A percentile compares a stretch with the other conserved stretches of the same genome.
phyloP scores from a whole-genome alignment of 2,888 invertebrate species.

The Cremastinae sp. region DNA sequence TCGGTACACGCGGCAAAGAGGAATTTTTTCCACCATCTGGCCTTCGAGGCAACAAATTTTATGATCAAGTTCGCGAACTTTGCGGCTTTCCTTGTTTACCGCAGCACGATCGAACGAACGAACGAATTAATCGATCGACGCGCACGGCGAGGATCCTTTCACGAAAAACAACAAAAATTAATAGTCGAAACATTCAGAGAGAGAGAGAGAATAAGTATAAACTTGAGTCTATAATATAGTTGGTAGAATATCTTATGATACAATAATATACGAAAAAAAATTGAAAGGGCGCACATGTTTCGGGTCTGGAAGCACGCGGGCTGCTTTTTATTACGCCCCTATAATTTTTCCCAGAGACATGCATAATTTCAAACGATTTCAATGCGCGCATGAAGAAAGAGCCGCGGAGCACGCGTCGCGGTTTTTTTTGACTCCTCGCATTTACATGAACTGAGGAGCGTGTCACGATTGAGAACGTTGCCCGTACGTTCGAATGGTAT shows the following conservation, averaged over 20 bases:
- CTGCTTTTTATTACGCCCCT: not conserved
- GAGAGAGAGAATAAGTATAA: constrained; percentile 40
- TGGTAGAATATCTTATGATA: too few relatives aligned
- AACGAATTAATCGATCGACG: constrained; percentile 49
- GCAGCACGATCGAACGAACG: too few relatives aligned
- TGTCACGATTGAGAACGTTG: constrained; percentile 52
- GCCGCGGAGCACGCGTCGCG: constrained; percentile 22
- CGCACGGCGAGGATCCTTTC: not conserved
- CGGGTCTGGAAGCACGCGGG: not conserved
- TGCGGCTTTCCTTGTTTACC: constrained; percentile 47
- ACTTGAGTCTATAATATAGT: too few relatives aligned
- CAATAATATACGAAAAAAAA: not conserved
- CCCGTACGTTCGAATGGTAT: constrained; percentile 57
- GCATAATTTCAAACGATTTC: constrained; percentile 18
- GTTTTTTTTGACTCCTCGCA: constrained; percentile 11
- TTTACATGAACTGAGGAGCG: constrained; percentile 34
- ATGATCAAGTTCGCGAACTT: constrained; percentile 12
- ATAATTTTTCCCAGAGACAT: not conserved
- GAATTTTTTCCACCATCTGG: constrained; percentile 6
- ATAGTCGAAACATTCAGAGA: too few relatives aligned
- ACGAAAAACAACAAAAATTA: too few relatives aligned
- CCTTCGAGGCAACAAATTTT: constrained; percentile 17
- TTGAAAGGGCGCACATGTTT: not conserved
- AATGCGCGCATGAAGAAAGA: constrained; percentile 21
- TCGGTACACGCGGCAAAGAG: constrained; percentile 15